Evolutionary conservation across 2,888 invertebrate species (phyloP).

Genomic region (Melinaea menophilus): DNA sequence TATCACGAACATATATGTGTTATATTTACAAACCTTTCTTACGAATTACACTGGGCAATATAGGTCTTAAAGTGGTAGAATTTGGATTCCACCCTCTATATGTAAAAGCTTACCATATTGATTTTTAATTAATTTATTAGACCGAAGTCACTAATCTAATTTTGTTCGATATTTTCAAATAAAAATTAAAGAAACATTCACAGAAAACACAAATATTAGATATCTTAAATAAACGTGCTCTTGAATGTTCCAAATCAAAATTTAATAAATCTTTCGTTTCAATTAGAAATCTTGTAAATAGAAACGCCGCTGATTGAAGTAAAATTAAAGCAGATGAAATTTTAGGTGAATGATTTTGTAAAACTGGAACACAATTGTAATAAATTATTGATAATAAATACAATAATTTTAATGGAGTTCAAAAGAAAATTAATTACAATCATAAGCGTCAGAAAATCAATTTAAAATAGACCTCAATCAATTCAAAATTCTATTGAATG

Average conservation of each 20-base stretch:
- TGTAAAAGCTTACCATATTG: no score
- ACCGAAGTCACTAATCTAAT: no score
- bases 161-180: no score
- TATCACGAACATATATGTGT: background rate
- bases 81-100: no score
- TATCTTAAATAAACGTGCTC: constrained; percentile 10
- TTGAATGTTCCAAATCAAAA: constrained; percentile 24
- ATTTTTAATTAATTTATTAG: no score
- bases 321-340: background rate
- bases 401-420: no score
- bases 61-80: no score
- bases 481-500: background rate
- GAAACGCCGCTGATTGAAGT: constrained; percentile 21
- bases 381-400: background rate
- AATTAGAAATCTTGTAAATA: constrained; percentile 29
- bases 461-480: background rate
- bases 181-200: no score
- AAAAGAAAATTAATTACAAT: background rate
- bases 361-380: background rate
- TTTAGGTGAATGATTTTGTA: background rate
- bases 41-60: no score
- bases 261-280: constrained; percentile 32
- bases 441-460: background rate
- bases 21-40: background rate
- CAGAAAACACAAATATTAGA: background rate